Evolutionary conservation across 2,113 vertebrate species (phyloP).

Genomic region (Nyctibius bracteatus): DNA sequence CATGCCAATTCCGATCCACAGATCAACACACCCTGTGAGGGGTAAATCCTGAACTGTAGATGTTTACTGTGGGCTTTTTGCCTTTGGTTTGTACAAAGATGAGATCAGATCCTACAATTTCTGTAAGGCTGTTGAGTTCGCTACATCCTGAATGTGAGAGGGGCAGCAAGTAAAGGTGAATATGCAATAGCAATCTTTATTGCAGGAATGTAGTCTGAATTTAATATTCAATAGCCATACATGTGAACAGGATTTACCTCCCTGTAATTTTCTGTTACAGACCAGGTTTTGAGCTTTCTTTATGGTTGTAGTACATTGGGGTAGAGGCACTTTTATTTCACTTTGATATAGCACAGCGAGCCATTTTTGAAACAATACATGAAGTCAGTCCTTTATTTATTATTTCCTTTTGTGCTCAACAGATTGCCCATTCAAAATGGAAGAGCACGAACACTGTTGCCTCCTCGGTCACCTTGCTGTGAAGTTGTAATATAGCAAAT

Average conservation of each 20-base stretch:
- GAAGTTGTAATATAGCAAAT: constrained; percentile 60
- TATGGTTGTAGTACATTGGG: not conserved
- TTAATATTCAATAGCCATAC: not conserved
- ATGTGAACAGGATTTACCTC: not conserved
- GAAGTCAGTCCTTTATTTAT: constrained; percentile 49
- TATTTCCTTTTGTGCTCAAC: constrained; percentile 66
- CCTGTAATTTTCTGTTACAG: not conserved
- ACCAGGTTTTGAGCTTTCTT: not conserved
- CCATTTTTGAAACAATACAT: not conserved
- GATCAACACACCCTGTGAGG: not conserved
- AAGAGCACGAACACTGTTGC: not conserved
- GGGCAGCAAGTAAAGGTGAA: not conserved
- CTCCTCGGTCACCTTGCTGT: constrained; percentile 47
- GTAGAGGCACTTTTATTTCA: not conserved
- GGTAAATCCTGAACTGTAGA: not conserved
- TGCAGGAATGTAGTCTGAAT: not conserved
- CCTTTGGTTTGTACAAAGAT: not conserved
- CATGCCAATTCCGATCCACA: not conserved
- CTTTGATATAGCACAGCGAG: not conserved
- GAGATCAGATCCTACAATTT: not conserved
- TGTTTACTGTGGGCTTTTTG: not conserved
- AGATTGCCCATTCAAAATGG: constrained; percentile 49
- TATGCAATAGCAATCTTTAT: not conserved
- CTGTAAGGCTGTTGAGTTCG: not conserved
- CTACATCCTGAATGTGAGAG: not conserved